These are phyloP conservation scores for Meloidogyne floridensis DNA, from an alignment of 1,140 invertebrate species.

Conservation along the genomic window DNA sequence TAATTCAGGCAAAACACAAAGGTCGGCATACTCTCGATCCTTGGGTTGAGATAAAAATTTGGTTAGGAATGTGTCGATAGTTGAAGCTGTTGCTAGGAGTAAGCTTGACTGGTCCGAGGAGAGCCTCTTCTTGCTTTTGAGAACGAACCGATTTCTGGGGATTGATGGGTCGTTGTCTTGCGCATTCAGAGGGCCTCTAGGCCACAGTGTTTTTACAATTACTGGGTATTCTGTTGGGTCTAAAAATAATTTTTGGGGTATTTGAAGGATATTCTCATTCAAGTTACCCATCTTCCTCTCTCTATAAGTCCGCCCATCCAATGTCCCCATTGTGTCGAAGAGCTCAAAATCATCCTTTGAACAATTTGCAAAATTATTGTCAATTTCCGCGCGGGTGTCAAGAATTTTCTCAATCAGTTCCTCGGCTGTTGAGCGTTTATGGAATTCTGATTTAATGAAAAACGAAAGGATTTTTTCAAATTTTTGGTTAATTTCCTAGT, in stretches of 20 bases:
- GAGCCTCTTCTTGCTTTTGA: constrained; percentile 63
- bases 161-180: constrained; percentile 58
- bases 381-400: constrained; percentile 45
- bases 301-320: constrained; percentile 77
- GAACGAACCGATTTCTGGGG: constrained; percentile 70
- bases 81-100: constrained; percentile 41
- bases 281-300: constrained; percentile 79
- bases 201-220: constrained; percentile 88
- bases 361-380: constrained; percentile 46
- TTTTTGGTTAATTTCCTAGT: too few species aligned
- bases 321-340: constrained; percentile 76
- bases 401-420: constrained; percentile 63
- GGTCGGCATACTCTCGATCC: constrained; percentile 84
- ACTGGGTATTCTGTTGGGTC: constrained; percentile 78
- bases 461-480: too few species aligned
- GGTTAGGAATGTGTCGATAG: constrained; percentile 63
- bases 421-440: constrained; percentile 60
- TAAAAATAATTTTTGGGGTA: neutral
- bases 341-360: constrained; percentile 58
- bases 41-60: constrained; percentile 64
- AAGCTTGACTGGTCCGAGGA: constrained; percentile 52
- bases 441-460: constrained; percentile 39
- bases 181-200: constrained; percentile 69
- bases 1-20: constrained; percentile 89
- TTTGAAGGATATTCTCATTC: constrained; percentile 51